Evolutionary conservation across 2,888 invertebrate species (phyloP).

Genomic region (Agrilus mali): DNA sequence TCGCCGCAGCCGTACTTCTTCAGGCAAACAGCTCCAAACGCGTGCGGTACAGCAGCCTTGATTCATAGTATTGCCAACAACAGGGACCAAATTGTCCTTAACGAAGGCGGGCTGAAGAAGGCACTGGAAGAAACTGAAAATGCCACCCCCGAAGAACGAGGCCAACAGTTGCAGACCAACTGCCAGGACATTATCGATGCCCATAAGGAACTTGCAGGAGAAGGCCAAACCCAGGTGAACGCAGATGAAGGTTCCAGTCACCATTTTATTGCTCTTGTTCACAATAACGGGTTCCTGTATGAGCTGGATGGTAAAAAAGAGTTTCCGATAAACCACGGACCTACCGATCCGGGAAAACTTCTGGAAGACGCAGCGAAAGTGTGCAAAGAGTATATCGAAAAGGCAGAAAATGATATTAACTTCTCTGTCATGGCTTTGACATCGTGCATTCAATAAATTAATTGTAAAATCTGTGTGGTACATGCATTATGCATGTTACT

Average conservation of each 20-base stretch:
- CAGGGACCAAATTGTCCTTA: constrained; percentile 49
- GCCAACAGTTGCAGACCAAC: constrained; percentile 58
- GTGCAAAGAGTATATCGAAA: constrained; percentile 74
- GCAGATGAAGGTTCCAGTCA: constrained; percentile 68
- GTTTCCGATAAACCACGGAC: constrained; percentile 75
- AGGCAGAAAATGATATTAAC: constrained; percentile 77
- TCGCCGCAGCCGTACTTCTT: constrained; percentile 68
- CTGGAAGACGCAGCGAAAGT: constrained; percentile 75
- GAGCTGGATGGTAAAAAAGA: constrained; percentile 79
- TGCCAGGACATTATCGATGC: constrained; percentile 61
- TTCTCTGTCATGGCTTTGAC: constrained; percentile 81
- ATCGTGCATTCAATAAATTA: too few relatives aligned
- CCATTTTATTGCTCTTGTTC: constrained; percentile 84
- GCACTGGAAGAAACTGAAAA: constrained; percentile 60
- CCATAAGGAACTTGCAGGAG: constrained; percentile 75
- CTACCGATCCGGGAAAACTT: constrained; percentile 58
- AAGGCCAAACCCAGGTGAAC: constrained; percentile 69
- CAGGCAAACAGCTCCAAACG: constrained; percentile 85
- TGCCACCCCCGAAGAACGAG: constrained; percentile 61
- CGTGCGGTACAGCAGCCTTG: constrained; percentile 95
- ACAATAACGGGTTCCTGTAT: constrained; percentile 68
- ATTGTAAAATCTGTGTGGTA: too few relatives aligned
- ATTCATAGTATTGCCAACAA: constrained; percentile 92
- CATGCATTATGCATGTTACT: too few relatives aligned
- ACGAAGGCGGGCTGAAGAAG: constrained; percentile 62